Evolutionary conservation across 2,113 vertebrate species (phyloP).

Genomic region (Columba janthina): DNA sequence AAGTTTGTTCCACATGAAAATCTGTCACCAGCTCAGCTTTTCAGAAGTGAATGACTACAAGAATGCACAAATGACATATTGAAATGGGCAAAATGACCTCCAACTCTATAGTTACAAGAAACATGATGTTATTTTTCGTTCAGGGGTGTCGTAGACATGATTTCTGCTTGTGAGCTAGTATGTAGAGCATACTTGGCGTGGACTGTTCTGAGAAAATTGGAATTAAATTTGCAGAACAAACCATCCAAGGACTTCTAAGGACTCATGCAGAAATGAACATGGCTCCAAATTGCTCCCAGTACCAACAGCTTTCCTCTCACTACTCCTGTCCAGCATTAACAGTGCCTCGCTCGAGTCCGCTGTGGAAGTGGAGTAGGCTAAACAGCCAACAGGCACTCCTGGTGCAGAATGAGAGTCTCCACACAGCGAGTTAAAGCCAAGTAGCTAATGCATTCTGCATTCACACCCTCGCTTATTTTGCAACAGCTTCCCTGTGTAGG

Average conservation of each 20-base stretch:
- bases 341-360: neutral
- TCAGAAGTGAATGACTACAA: neutral
- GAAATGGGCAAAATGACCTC: neutral
- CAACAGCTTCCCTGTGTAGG: slow-evolving; percentile 70
- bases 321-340: neutral
- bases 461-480: slow-evolving; percentile 62
- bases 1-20: neutral
- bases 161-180: neutral
- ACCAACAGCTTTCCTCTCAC: neutral
- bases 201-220: neutral
- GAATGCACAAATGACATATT: neutral
- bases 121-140: neutral
- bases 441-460: slow-evolving; percentile 29
- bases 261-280: neutral
- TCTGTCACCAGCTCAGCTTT: neutral
- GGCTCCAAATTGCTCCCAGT: neutral
- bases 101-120: neutral
- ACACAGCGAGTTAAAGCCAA: slow-evolving; percentile 21
- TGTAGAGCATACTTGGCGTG: neutral
- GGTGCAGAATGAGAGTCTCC: neutral
- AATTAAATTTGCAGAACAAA: neutral
- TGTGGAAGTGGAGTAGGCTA: slow-evolving; percentile 16
- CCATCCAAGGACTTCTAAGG: neutral
- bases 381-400: slow-evolving; percentile 37
- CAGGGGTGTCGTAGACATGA: neutral